Evolutionary conservation across 2,888 invertebrate genomes (phyloP).

Genomic region (Choreutis nemorana): DNA sequence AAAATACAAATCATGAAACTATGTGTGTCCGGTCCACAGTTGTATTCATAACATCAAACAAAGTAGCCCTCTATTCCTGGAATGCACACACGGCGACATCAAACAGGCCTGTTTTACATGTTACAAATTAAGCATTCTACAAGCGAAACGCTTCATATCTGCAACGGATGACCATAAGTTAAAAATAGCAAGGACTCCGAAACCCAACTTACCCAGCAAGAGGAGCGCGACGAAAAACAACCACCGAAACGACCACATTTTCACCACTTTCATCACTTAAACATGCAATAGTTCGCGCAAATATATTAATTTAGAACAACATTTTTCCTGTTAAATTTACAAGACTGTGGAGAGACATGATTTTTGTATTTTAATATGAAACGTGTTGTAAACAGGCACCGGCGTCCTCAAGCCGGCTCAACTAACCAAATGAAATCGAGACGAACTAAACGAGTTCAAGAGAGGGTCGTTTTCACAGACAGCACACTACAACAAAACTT

Average conservation of each 20-base stretch:
- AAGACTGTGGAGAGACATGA: too few relatives aligned
- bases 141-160: slow-evolving; percentile 43
- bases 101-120: slow-evolving; percentile 19
- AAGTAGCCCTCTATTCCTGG: slow-evolving; percentile 6
- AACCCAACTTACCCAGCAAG: slow-evolving; percentile 54
- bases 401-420: slow-evolving; percentile 20
- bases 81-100: slow-evolving; percentile 17
- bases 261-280: too few relatives aligned
- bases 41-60: background rate
- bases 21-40: too few relatives aligned
- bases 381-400: slow-evolving; percentile 22
- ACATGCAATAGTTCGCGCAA: too few relatives aligned
- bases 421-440: too few relatives aligned
- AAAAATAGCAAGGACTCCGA: slow-evolving; percentile 47
- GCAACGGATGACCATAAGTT: slow-evolving; percentile 46
- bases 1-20: too few relatives aligned
- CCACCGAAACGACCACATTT: slow-evolving; percentile 40
- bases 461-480: slow-evolving; percentile 25
- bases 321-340: too few relatives aligned
- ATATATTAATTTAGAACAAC: too few relatives aligned
- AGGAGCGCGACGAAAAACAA: slow-evolving; percentile 36
- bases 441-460: slow-evolving; percentile 1
- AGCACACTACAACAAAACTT: slow-evolving; percentile 26
- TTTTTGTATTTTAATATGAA: slow-evolving; percentile 1
- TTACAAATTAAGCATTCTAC: slow-evolving; percentile 22